Base-by-base conservation (phyloP, 2,888 invertebrate species). In the Hymenopus coronatus region DNA sequence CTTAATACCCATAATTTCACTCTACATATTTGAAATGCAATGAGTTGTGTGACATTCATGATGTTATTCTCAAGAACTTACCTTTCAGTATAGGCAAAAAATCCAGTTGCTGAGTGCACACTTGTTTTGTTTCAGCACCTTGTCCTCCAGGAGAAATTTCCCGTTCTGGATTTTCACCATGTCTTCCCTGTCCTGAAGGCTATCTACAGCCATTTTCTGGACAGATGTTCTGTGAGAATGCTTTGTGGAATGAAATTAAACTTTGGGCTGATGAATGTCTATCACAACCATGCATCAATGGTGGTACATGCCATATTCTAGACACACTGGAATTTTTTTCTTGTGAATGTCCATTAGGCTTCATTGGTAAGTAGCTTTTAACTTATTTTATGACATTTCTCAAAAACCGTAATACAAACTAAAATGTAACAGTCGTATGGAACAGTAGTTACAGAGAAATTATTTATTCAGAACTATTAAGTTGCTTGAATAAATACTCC, bases 121-220 rank as follows among this genome's bases (percentile, higher is more conserved):
- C 8, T 70, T 90, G 28, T 90, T 88, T 82, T 46, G 33, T 91
- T 92, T 4, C 91, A 95, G 95, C 93, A 70, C 92, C 94, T 89
- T 96, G 96, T 91, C 93, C 93, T 20, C 94, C 95, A 1, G 96
- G 96, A 28, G 90, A 89, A 91, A 93, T 91, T 40, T 90, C 90
- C 27, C 28, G 46, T 0, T 93, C 94, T 3, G 95, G 95, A 6
- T 92, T 95, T 40, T 93, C 93, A 91, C 95, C 95, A 2, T 95
- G 95, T 91, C 93, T 93, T 90, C 94, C 94, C 2, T 96, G 96
- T 92, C 94, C 94, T 9, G 91, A 94, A 9, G 87, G 89, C 14
- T 87, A 86, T 70, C 20, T 25, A 30, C 89, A 89, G 83, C 83
- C 89, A 82, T 14, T 28, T 20, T 20, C 82, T 8, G 83, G 88